These are phyloP conservation scores for Pristionchus pacificus DNA, from an alignment of 1,140 invertebrate species.

Conservation along the genomic window DNA sequence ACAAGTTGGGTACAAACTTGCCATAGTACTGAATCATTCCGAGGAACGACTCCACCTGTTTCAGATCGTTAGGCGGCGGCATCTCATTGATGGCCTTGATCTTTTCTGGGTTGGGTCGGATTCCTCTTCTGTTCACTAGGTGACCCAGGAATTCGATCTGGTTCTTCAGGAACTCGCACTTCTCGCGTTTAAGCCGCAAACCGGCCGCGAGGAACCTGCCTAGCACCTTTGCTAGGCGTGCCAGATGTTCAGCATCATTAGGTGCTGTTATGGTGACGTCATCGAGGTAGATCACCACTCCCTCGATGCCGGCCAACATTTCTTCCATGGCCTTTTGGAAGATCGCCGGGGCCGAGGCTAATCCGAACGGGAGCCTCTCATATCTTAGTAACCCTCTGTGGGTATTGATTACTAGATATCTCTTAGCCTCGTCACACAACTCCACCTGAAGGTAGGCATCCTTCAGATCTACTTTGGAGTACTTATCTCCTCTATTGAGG, in stretches of 20 bases:
- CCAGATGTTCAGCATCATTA: slow-evolving; percentile 14
- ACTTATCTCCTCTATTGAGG: slow-evolving; percentile 42
- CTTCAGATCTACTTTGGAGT: slow-evolving; percentile 49
- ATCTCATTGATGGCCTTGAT: slow-evolving; percentile 20
- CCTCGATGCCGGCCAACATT: slow-evolving; percentile 50
- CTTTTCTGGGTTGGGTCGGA: slow-evolving; percentile 23
- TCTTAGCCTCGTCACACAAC: slow-evolving; percentile 41
- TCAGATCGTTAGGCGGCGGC: slow-evolving; percentile 32
- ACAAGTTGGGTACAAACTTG: slow-evolving; percentile 12
- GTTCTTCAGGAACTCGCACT: slow-evolving; percentile 15
- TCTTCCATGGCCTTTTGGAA: slow-evolving; percentile 62
- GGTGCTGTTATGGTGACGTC: slow-evolving; percentile 34
- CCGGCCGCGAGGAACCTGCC: slow-evolving; percentile 17
- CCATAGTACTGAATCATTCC: slow-evolving; percentile 38
- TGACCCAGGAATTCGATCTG: slow-evolving; percentile 26
- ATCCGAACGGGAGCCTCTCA: slow-evolving; percentile 59
- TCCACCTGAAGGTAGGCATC: slow-evolving; percentile 44
- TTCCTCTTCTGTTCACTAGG: slow-evolving; percentile 18
- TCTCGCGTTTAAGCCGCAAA: slow-evolving; percentile 20
- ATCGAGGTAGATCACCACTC: slow-evolving; percentile 40
- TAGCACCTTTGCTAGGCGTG: slow-evolving; percentile 12
- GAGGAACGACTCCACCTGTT: slow-evolving; percentile 36
- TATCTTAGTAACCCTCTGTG: slow-evolving; percentile 39
- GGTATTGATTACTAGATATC: slow-evolving; percentile 35
- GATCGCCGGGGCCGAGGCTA: slow-evolving; percentile 60